These are phyloP conservation scores for Aeoliscus strigatus DNA, from an alignment of 2,797 vertebrate genomes.

Conservation along the genomic window DNA sequence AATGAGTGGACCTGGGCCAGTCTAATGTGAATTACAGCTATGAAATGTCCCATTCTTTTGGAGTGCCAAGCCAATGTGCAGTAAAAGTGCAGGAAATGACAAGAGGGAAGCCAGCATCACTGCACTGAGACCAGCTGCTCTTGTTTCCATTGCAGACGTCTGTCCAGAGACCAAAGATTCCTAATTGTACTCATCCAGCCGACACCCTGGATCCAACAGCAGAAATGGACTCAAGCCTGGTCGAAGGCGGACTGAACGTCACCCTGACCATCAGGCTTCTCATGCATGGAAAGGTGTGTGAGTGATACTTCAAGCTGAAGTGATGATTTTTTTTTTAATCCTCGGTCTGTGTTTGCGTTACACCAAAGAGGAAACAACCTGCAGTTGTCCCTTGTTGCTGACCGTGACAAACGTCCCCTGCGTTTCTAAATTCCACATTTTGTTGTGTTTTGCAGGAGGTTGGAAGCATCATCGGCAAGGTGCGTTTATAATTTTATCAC, in stretches of 20 bases:
- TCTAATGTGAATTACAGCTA: slow-evolving; percentile 42
- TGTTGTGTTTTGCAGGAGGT: slow-evolving; percentile 78
- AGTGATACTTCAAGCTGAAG: no score
- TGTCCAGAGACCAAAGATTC: slow-evolving; percentile 79
- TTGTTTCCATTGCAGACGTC: slow-evolving; percentile 47
- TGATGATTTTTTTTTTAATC: no score
- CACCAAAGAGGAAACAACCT: no score
- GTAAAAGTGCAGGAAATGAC: not conserved
- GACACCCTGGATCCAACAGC: slow-evolving; percentile 59
- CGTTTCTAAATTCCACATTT: no score
- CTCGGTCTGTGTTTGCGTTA: no score
- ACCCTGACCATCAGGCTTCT: slow-evolving; percentile 94
- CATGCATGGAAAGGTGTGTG: slow-evolving; percentile 92
- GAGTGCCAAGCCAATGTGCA: slow-evolving; percentile 11
- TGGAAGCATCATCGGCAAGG: slow-evolving; percentile 94
- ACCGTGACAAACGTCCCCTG: no score
- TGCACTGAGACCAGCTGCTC: slow-evolving; percentile 19
- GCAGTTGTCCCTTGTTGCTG: no score
- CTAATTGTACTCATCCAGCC: slow-evolving; percentile 57
- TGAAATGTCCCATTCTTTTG: slow-evolving; percentile 38
- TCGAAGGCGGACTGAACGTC: slow-evolving; percentile 97
- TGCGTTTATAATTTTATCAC: slow-evolving; percentile 22
- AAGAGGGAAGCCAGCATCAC: slow-evolving; percentile 17
- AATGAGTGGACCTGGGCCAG: slow-evolving; percentile 60
- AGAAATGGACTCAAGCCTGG: slow-evolving; percentile 92